Base-by-base conservation (phyloP, 2,888 invertebrate genomes). In the Tipula unca region DNA sequence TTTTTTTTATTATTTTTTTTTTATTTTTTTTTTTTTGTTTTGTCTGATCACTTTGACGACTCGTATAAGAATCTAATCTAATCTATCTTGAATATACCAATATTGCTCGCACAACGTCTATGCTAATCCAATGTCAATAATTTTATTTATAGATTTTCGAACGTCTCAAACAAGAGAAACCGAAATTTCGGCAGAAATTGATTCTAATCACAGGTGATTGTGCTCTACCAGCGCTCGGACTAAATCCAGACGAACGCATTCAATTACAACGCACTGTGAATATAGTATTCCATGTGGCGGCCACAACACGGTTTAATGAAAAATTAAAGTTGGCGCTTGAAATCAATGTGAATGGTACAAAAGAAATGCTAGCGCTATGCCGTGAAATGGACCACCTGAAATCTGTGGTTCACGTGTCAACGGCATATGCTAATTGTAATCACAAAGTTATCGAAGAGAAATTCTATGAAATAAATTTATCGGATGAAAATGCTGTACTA, bases 231-330 rank as follows among this genome's bases (percentile, higher is more conserved):
- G 89, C 89, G 36, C 87, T 92, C 82, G 92, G 91, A 8, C 89
- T 92, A 14, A 89, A 89, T 36, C 86, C 87, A 17, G 87, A 88
- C 39, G 91, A 92, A 87, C 89, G 89, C 1, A 87, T 87, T 84
- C 84, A 89, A 82, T 87, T 91, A 25, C 86, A 87, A 32, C 87
- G 89, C n/a, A 88, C 89, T 85, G 89, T 90, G 85, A 92, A 94
- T 88, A 90, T 94, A 86, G 92, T 94, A 8, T 95, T 99, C 90
- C 97, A 99, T 89, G 95, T 95, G 6, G 98, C 98, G 0, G 99
- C 98, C 0, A 98, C 98, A 0, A 96, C 98, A 3, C 89, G 90
- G 17, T 96, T 96, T 88, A 94, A 95, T 89, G 96, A 96, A 89
- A 93, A 93, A 29, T 90, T 96, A n/a, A 93, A 93, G 89, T 89